Evolutionary conservation across 2,797 vertebrate species (phyloP), one percentile per base, ranked within the genome.

Genomic region (Toxotes lorentzi): DNA sequence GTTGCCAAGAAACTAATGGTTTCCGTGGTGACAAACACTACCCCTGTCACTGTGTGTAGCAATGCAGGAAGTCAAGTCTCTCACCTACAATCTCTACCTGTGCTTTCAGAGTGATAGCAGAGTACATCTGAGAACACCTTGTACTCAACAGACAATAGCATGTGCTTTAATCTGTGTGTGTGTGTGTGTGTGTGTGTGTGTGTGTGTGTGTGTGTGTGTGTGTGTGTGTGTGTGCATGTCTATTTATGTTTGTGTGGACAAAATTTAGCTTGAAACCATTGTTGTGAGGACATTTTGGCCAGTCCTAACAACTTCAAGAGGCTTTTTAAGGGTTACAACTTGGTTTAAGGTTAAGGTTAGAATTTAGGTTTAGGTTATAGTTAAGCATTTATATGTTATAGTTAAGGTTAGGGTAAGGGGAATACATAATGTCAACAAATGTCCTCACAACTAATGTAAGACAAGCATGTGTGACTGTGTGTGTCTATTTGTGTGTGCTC

Each of bases 1-100:
- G 96, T 97, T 95, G 96, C 96, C 94, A 96, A 95, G 97, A 96
- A 97, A 97, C 96, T 94, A 95, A 95, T 96, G 94, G 96, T 97
- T 97, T 96, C 97, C 93, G 93, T 95, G 95, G 97, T 93, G 94
- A 97, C 86, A 84, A 86, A 93, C 89, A 93, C 95, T 94, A 94
- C 95, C 92, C 89, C 91, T 94, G 93, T 92, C 94, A 95, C 94
- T 92, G 50, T 93, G 93, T 93, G 94, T 85, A 90, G 95, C 89
- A 89, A 59, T 72, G 84, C 89, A 95, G 92, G 93, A 94, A 94
- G 95, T 86, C 71, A 65, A 74, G 86, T 85, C 81, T 79, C 58
- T 91, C 78, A 86, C 84, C 60, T 79, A 50, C 70, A 66, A 32
- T 78, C 81, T 80, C 69, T 30, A 58, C 40, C 61, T 34, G 21